These are phyloP conservation scores for Columbina picui DNA, from an alignment of 2,113 vertebrate genomes.

Conservation along the genomic window DNA sequence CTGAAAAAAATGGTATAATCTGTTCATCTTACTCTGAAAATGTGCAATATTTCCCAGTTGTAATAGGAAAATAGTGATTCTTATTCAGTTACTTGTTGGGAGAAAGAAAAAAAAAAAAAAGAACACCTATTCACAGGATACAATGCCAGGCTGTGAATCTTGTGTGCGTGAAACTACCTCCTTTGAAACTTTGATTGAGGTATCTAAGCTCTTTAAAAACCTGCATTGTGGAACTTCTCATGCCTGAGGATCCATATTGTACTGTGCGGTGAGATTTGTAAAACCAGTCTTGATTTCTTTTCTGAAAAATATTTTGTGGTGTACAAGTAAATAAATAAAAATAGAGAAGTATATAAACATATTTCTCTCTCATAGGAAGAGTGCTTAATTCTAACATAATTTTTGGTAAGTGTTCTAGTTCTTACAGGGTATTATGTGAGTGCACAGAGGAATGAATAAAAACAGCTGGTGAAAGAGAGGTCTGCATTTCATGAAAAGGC, in stretches of 20 bases:
- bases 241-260: background rate
- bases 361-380: background rate
- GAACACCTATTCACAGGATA: rapidly evolving
- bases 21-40: background rate
- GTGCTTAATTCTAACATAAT: background rate
- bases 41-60: background rate
- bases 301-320: background rate
- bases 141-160: background rate
- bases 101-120: background rate
- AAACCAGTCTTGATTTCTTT: background rate
- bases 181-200: background rate
- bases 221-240: background rate
- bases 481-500: background rate
- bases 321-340: background rate
- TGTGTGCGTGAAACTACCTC: background rate
- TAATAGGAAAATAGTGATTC: background rate
- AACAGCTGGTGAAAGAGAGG: background rate
- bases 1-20: background rate
- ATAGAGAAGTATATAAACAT: background rate
- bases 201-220: background rate
- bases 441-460: background rate
- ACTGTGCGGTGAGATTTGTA: background rate
- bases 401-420: background rate
- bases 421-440: rapidly evolving
- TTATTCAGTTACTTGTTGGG: background rate